Percentiles rank a stretch among this genome's conserved stretches.
These are phyloP conservation scores for Motacilla tschutschensis DNA, from an alignment of 2,113 vertebrate species.

Conservation along the genomic window DNA sequence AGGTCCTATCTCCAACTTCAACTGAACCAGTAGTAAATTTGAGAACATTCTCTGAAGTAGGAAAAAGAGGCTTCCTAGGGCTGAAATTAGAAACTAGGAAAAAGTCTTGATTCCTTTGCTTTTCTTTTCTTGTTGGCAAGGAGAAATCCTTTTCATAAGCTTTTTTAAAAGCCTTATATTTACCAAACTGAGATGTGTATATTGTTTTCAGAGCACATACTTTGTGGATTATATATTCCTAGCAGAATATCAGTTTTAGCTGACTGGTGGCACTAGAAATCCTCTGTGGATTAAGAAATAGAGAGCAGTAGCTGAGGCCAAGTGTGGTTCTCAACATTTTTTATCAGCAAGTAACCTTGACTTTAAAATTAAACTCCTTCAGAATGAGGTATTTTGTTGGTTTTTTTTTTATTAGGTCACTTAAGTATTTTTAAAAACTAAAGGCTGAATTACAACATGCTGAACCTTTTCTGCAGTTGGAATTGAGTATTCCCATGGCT, in stretches of 20 bases:
- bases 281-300: background rate
- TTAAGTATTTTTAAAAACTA: constrained; percentile 20
- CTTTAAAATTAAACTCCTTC: constrained; percentile 35
- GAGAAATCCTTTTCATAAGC: background rate
- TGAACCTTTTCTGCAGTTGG: background rate
- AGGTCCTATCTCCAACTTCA: background rate
- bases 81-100: background rate
- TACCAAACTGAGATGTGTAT: background rate
- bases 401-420: constrained; percentile 16
- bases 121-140: background rate
- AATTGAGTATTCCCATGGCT: background rate
- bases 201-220: background rate
- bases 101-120: background rate
- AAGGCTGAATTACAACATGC: background rate
- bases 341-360: background rate
- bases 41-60: background rate
- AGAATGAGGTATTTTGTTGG: background rate
- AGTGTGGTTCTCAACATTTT: background rate
- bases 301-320: background rate
- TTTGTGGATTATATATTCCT: background rate
- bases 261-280: background rate
- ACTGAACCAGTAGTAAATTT: background rate
- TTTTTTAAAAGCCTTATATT: background rate
- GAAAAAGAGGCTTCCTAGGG: background rate
- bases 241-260: background rate